These are phyloP conservation scores for Kryptolebias ocellatus DNA, from an alignment of 2,797 vertebrate genomes.

Conservation along the genomic window DNA sequence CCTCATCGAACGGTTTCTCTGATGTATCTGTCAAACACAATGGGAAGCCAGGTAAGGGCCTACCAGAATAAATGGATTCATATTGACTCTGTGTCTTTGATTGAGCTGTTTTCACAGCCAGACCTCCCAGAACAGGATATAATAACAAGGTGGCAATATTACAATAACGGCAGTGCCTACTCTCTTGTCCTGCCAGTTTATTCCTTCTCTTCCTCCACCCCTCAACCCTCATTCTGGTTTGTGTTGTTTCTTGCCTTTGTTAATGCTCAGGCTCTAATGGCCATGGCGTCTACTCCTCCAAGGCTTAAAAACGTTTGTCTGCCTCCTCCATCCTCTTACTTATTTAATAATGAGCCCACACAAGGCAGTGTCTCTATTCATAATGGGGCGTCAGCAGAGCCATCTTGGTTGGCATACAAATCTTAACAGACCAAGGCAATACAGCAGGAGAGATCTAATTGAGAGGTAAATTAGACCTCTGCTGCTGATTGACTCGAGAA, in stretches of 20 bases:
- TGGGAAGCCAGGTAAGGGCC: constrained; percentile 12
- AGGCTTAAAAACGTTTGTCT: constrained; percentile 85
- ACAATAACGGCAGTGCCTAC: constrained; percentile 70
- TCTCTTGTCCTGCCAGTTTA: constrained; percentile 6
- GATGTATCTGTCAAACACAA: constrained; percentile 16
- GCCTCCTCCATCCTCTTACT: constrained; percentile 83
- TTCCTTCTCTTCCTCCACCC: constrained; percentile 9
- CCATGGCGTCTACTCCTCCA: constrained; percentile 82
- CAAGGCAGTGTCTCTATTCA: constrained; percentile 83
- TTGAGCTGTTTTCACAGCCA: constrained; percentile 27
- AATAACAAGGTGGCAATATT: constrained; percentile 79
- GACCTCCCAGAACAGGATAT: constrained; percentile 60
- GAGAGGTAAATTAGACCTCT: constrained; percentile 78
- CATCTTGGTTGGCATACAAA: constrained; percentile 73
- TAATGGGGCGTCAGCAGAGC: constrained; percentile 80
- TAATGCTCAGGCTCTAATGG: constrained; percentile 85
- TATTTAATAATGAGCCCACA: constrained; percentile 88
- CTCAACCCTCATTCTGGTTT: constrained; percentile 43
- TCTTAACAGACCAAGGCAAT: constrained; percentile 65
- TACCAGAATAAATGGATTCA: constrained; percentile 21
- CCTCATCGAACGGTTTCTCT: not conserved
- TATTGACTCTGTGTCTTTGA: constrained; percentile 32
- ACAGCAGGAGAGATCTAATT: constrained; percentile 75
- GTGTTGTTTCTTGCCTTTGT: constrained; percentile 75
- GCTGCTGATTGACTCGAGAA: constrained; percentile 70